Percentiles rank a stretch among this genome's conserved stretches.
Evolutionary conservation across 2,888 invertebrate species (phyloP).

Genomic region (Chironomus riparius): DNA sequence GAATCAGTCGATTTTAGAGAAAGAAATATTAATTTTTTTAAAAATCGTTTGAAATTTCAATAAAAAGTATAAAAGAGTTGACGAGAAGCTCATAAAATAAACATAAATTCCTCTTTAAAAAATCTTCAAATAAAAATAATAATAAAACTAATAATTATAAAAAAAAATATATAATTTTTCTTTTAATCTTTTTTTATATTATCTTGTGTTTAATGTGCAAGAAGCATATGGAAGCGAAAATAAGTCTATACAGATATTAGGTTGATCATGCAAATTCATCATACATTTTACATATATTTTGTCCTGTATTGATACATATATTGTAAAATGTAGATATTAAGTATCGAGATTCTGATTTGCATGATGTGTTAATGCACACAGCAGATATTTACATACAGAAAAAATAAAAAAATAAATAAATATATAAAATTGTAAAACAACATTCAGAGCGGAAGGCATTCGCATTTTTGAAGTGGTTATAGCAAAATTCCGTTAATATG

Average conservation of each 20-base stretch:
- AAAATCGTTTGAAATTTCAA: not conserved
- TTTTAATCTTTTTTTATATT: not conserved
- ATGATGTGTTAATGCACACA: not conserved
- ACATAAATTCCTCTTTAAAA: not conserved
- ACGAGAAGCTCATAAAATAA: too few relatives aligned
- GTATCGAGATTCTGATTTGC: not conserved
- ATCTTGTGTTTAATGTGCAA: conserved; percentile 26
- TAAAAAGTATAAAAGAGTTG: too few relatives aligned
- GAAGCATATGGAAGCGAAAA: conserved; percentile 15
- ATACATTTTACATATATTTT: not conserved
- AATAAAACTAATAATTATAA: not conserved
- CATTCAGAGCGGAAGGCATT: not conserved
- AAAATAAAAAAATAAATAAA: not conserved
- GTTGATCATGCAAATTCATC: conserved; percentile 9
- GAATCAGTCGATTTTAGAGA: too few relatives aligned
- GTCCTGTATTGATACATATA: not conserved
- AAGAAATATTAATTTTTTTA: too few relatives aligned
- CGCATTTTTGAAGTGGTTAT: not conserved
- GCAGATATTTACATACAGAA: too few relatives aligned
- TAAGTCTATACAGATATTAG: not conserved
- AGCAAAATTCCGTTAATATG: not conserved
- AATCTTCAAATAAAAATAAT: not conserved
- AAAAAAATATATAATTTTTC: not conserved
- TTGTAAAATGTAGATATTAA: not conserved
- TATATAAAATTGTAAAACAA: too few relatives aligned